Evolutionary conservation across 2,113 vertebrate genomes (phyloP).

Genomic region (Pelodiscus sinensis): DNA sequence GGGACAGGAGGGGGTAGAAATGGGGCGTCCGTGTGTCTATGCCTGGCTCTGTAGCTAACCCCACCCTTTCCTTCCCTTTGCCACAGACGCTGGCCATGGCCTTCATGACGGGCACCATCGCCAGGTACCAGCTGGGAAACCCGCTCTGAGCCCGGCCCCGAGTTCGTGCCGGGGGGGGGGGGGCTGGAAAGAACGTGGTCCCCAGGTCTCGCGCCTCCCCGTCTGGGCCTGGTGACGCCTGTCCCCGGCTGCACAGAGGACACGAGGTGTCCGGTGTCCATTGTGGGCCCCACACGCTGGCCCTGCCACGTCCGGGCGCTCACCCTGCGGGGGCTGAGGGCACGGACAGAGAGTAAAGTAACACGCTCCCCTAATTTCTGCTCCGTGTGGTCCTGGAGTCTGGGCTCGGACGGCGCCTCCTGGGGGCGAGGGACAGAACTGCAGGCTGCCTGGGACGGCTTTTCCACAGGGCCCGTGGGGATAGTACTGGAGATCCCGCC

Average conservation of each 20-base stretch:
- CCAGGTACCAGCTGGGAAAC: constrained; percentile 81
- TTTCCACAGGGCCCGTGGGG: neutral
- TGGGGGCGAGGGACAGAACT: neutral
- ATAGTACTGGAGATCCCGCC: no score
- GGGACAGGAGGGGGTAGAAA: no score
- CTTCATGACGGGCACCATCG: constrained; percentile 90
- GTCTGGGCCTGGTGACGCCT: no score
- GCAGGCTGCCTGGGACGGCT: neutral
- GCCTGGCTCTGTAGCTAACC: rapidly evolving
- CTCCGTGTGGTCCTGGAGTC: no score
- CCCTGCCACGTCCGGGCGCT: neutral
- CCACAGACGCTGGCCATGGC: constrained; percentile 91
- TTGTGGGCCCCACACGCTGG: no score
- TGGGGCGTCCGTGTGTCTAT: neutral
- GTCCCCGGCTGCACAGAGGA: no score
- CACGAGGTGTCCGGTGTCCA: no score
- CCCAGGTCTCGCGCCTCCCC: no score
- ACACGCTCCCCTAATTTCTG: no score
- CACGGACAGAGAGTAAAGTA: neutral
- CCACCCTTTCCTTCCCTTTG: constrained; percentile 15
- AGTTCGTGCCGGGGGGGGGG: neutral
- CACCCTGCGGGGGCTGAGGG: neutral
- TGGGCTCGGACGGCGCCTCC: no score
- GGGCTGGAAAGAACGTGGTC: no score
- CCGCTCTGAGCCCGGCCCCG: neutral